A percentile compares a stretch with the other conserved stretches of the same genome.
phyloP scores from a whole-genome alignment of 2,888 invertebrate genomes.

The Eremobia ochroleuca region DNA sequence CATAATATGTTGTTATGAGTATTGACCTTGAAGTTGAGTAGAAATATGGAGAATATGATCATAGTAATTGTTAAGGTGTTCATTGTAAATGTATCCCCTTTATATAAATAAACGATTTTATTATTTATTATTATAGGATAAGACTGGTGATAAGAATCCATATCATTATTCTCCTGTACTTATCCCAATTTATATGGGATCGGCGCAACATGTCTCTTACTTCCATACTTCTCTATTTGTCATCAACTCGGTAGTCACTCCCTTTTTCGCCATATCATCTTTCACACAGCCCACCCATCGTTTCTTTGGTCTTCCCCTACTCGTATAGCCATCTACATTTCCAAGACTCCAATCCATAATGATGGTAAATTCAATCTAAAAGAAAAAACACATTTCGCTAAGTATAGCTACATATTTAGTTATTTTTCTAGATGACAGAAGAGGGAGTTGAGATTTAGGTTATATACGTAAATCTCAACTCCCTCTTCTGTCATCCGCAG shows the following conservation, averaged over 20 bases:
- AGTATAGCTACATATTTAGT: too few species aligned
- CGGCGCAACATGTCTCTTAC: neutral
- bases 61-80: too few species aligned
- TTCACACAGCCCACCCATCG: neutral
- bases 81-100: too few species aligned
- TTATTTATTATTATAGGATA: too few species aligned
- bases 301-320: neutral
- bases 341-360: neutral
- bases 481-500: neutral
- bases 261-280: neutral
- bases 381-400: neutral
- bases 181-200: neutral
- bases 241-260: neutral
- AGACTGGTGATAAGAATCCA: too few species aligned
- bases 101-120: too few species aligned
- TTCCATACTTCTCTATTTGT: neutral
- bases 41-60: neutral
- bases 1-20: neutral
- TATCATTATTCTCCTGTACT: neutral
- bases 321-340: neutral
- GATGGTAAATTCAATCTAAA: neutral
- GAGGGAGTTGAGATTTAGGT: too few species aligned
- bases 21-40: neutral
- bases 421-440: neutral
- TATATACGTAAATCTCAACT: neutral